Base-by-base conservation (phyloP, 2,113 vertebrate genomes). In the Tautogolabrus adspersus region DNA sequence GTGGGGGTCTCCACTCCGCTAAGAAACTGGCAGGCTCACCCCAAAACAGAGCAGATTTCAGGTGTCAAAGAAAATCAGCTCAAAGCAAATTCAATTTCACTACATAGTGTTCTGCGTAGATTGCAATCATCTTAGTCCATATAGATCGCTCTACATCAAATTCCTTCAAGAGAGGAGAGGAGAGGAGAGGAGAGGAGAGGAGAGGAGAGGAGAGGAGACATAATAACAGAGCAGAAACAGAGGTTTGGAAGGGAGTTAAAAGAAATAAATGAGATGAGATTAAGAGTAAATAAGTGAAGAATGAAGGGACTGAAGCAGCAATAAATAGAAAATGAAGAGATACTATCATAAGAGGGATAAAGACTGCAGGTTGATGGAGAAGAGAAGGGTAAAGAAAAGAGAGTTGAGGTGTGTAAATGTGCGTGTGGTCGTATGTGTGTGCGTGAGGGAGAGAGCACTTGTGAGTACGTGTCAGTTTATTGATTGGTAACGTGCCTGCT, bases 21-120 rank as follows among this genome's bases (percentile, higher is more conserved):
- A 72, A 85, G 89, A 88, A 91, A 85, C 88, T 89, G 89, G 89
- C 81, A 88, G 75, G 83, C 87, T 86, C 68, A 47, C 75, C 84
- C 89, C 83, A 83, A 93, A 90, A 90, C 84, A 90, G 84, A 91
- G 88, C 89, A 93, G 89, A 92, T 93, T 93, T 87, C 84, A 90
- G 79, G 85, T 93, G 88, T 92, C 88, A 91, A 84, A 87, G 82
- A 92, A 91, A 88, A 93, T 91, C 85, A 90, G 79, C 85, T 91
- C 90, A 93, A 83, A 90, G 87, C 87, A 88, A 92, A 93, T 91
- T 90, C 71, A 90, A 86, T 93, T 90, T 85, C 83, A 82, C 72
- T 83, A 81, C 88, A 81, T 82, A 56, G 85, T 87, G 82, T 83
- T 87, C 85, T 69, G 84, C 65, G 83, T 76, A 88, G 83, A 89